phyloP scores from a whole-genome alignment of 2,113 vertebrate species.

The Nycticebus coucang region DNA sequence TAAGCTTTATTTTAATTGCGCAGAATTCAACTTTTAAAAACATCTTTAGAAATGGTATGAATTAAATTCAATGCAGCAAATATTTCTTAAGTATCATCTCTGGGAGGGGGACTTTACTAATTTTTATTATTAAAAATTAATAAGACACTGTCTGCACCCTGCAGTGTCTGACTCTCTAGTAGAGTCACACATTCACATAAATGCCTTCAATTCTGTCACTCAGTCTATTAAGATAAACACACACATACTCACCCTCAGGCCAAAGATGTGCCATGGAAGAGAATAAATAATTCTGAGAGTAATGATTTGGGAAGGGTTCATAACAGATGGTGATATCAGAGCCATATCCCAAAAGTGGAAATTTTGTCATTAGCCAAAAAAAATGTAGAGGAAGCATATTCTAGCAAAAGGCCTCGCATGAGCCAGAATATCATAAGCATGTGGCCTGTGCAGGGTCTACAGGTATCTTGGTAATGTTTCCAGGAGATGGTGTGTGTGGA shows the following conservation, averaged over 20 bases:
- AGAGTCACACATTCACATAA: background rate
- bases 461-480: background rate
- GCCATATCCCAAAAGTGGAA: background rate
- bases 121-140: background rate
- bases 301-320: background rate
- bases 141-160: background rate
- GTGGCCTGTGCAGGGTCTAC: background rate
- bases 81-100: conserved; percentile 2
- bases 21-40: background rate
- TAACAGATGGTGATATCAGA: background rate
- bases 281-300: background rate
- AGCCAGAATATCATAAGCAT: background rate
- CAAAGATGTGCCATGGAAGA: background rate
- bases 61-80: conserved; percentile 12
- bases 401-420: background rate
- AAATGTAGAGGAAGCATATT: background rate
- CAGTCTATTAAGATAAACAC: background rate
- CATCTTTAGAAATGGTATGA: background rate
- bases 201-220: background rate
- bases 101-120: background rate
- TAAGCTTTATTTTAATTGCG: conserved; percentile 23
- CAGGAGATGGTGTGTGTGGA: background rate
- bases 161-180: background rate
- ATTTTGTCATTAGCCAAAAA: background rate
- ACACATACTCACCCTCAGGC: background rate